These are phyloP conservation scores for Cisticola juncidis DNA, from an alignment of 2,113 vertebrate genomes.

Conservation along the genomic window DNA sequence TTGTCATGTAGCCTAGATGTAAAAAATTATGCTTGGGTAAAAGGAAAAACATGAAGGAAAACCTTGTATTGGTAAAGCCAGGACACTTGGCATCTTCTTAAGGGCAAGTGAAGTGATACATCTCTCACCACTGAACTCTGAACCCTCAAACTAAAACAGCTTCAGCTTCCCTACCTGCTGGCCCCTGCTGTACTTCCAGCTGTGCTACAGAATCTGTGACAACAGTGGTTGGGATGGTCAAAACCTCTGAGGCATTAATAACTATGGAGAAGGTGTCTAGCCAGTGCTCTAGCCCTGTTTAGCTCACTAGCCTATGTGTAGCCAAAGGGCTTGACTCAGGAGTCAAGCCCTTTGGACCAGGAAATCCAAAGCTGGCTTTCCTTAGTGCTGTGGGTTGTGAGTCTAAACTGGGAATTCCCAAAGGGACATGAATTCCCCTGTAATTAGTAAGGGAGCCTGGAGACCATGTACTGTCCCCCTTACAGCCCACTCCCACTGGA, in stretches of 20 bases:
- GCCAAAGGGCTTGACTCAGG: not conserved
- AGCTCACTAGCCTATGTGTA: not conserved
- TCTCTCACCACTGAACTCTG: not conserved
- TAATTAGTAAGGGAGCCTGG: not conserved
- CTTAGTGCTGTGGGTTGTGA: not conserved
- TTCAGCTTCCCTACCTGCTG: not conserved
- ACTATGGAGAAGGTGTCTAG: not conserved
- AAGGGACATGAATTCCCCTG: not conserved
- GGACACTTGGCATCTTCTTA: not conserved
- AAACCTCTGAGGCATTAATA: not conserved
- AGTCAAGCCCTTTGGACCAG: not conserved
- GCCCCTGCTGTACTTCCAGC: not conserved
- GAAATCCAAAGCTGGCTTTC: not conserved
- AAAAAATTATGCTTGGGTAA: not conserved
- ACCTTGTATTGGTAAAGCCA: not conserved
- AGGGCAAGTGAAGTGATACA: not conserved
- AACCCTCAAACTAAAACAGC: not conserved
- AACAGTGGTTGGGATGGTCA: not conserved
- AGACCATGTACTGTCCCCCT: not conserved
- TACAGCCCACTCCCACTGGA: not conserved
- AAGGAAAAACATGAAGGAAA: not conserved
- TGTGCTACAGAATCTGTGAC: not conserved
- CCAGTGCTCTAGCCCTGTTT: not conserved
- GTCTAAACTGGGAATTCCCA: conserved; percentile 26
- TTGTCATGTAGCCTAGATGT: not conserved